These are phyloP conservation scores for Anthopleura xanthogrammica DNA, from an alignment of 92 coral and sea anemone genomes.

Conservation along the genomic window DNA sequence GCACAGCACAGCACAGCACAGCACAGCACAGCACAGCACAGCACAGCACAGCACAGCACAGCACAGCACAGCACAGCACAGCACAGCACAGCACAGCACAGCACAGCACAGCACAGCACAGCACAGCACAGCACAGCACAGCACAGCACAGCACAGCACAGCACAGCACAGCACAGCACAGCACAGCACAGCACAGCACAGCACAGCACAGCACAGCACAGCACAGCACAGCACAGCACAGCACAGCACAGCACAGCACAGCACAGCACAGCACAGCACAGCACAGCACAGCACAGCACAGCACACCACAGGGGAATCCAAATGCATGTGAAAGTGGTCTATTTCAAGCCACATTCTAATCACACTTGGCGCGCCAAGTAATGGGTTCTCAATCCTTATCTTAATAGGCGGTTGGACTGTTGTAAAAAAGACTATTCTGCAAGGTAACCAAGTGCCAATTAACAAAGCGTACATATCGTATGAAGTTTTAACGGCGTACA, in stretches of 20 bases:
- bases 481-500: background rate
- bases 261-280: background rate
- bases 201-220: background rate
- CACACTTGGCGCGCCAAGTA: background rate
- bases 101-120: no score
- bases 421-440: background rate
- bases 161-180: background rate
- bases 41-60: no score
- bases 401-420: background rate
- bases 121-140: no score
- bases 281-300: no score
- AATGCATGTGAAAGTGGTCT: no score
- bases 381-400: background rate
- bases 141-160: no score
- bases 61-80: no score
- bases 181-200: background rate
- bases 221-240: background rate
- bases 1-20: no score
- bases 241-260: background rate
- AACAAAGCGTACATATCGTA: background rate
- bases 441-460: background rate
- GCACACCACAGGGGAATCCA: no score
- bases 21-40: no score
- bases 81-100: no score
- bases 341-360: no score